These are phyloP conservation scores for Pygmarrhopalites habei DNA, from an alignment of 1,140 invertebrate species.

Conservation along the genomic window DNA sequence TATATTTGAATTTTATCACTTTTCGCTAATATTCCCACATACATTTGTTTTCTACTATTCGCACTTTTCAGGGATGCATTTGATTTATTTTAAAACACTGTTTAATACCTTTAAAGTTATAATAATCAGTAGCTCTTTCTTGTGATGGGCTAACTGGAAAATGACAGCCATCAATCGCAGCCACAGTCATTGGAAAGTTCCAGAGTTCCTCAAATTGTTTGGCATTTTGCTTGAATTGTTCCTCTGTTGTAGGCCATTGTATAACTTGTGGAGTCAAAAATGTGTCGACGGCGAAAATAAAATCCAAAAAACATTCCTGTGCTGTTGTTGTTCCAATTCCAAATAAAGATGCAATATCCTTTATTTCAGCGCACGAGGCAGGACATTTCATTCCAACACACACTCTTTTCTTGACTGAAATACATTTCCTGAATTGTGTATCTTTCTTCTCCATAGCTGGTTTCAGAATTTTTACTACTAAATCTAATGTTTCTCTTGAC, in stretches of 20 bases:
- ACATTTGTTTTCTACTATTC: no score
- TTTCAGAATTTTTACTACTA: no score
- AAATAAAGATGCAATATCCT: no score
- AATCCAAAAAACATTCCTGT: not conserved
- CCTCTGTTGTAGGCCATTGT: not conserved
- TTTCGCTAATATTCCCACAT: no score
- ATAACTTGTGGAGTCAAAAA: not conserved
- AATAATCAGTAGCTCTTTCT: not conserved
- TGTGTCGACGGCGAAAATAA: not conserved
- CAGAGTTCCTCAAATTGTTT: not conserved
- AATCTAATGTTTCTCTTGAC: no score
- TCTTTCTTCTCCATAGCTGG: no score
- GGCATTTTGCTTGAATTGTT: not conserved
- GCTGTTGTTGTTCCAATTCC: not conserved
- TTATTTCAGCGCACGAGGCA: not conserved
- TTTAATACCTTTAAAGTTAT: conserved; percentile 1
- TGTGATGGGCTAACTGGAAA: not conserved
- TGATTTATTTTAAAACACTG: no score
- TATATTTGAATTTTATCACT: no score
- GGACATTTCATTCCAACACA: not conserved
- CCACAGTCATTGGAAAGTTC: not conserved
- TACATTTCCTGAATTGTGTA: no score
- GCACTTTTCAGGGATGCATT: no score
- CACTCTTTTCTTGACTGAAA: not conserved
- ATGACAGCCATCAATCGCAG: not conserved